These are phyloP conservation scores for Laspeyria flexula DNA, from an alignment of 2,888 invertebrate genomes.

Conservation along the genomic window DNA sequence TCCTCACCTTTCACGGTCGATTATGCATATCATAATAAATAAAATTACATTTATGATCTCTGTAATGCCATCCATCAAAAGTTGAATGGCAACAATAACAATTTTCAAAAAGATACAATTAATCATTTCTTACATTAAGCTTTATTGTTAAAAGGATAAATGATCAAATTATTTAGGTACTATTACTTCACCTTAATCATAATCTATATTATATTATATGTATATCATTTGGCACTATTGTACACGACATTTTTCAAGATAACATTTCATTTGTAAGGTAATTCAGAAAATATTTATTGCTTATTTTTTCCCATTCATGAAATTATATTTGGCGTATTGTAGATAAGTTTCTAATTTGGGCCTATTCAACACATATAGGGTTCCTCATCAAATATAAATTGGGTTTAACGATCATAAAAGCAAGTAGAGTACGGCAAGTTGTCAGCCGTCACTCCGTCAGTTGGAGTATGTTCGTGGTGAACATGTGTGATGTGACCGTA, in stretches of 20 bases:
- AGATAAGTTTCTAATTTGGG: neutral
- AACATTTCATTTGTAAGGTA: too few species aligned
- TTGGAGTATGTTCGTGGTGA: slow-evolving; percentile 34
- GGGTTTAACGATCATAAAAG: slow-evolving; percentile 40
- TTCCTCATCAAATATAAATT: slow-evolving; percentile 30
- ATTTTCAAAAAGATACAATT: slow-evolving; percentile 25
- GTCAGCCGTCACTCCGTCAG: slow-evolving; percentile 26
- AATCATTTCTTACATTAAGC: slow-evolving; percentile 24
- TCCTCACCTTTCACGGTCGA: neutral
- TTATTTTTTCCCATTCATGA: neutral
- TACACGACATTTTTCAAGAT: too few species aligned
- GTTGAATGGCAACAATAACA: slow-evolving; percentile 27
- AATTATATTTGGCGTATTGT: neutral
- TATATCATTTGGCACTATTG: too few species aligned
- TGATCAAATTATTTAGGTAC: slow-evolving; percentile 11
- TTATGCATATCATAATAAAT: slow-evolving; percentile 6
- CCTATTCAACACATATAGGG: neutral
- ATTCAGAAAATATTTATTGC: too few species aligned
- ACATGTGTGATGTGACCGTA: slow-evolving; percentile 37
- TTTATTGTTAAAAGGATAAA: slow-evolving; percentile 13
- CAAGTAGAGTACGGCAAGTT: slow-evolving; percentile 34
- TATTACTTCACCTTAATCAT: slow-evolving; percentile 8
- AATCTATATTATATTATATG: too few species aligned
- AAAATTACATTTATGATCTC: neutral
- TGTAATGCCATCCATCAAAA: slow-evolving; percentile 30